phyloP scores from a whole-genome alignment of 2,888 invertebrate species.

The Mythimna impura region DNA sequence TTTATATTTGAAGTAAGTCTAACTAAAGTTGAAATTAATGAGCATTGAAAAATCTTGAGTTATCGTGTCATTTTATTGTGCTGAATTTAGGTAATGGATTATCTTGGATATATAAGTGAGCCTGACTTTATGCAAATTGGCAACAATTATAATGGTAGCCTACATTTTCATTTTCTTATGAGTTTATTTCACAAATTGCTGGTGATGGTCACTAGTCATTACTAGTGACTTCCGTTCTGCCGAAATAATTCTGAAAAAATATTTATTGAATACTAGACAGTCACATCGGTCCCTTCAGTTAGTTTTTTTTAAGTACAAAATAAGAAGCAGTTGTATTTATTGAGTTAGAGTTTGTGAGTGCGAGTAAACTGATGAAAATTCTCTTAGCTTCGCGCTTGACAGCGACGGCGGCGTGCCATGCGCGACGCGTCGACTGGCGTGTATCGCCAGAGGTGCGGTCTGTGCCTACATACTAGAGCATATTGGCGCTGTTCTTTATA shows the following conservation, averaged over 20 bases:
- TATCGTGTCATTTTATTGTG: constrained; percentile 15
- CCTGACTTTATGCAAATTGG: neutral
- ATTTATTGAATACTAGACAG: too few species aligned
- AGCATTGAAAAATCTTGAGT: constrained; percentile 16
- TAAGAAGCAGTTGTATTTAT: neutral
- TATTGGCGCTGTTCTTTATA: constrained; percentile 56
- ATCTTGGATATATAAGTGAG: neutral
- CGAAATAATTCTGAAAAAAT: too few species aligned
- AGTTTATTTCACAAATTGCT: too few species aligned
- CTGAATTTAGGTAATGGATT: neutral
- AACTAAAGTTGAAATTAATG: constrained; percentile 21
- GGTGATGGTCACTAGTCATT: too few species aligned
- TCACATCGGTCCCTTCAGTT: too few species aligned
- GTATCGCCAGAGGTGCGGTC: constrained; percentile 57
- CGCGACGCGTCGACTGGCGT: neutral
- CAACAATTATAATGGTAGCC: too few species aligned
- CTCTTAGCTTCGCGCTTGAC: constrained; percentile 63
- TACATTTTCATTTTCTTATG: neutral
- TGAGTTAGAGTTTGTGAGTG: constrained; percentile 57
- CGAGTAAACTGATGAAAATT: constrained; percentile 69
- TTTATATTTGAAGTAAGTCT: constrained; percentile 24
- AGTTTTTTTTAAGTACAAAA: neutral
- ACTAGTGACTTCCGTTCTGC: too few species aligned
- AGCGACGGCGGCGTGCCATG: constrained; percentile 3
- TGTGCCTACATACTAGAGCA: constrained; percentile 47